A percentile compares a stretch with the other conserved stretches of the same genome.
Conservation (phyloP, 2,888 invertebrate species). For the Cantharis lateralis region DNA sequence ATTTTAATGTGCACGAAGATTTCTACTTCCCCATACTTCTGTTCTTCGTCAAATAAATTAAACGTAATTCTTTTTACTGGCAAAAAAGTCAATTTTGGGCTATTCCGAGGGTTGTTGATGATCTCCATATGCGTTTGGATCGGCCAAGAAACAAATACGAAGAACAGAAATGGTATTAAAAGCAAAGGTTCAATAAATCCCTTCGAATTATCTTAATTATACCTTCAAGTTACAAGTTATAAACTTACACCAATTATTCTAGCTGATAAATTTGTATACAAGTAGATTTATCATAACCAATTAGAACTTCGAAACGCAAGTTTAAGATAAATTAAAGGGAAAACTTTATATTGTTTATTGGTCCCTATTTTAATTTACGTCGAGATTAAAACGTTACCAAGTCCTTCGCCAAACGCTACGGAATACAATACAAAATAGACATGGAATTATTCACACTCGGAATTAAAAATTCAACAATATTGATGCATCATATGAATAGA, state of each 20-base stretch:
- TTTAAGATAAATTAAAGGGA: not conserved
- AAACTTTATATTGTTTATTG: not conserved
- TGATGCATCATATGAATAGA: conserved; percentile 38
- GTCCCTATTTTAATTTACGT: not conserved
- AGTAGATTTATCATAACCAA: not conserved
- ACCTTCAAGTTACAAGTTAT: not conserved
- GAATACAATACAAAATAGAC: not conserved
- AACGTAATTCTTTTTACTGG: too few relatives aligned
- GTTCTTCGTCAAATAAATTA: too few relatives aligned
- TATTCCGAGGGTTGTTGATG: not conserved
- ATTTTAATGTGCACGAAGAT: not conserved
- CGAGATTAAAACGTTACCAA: not conserved
- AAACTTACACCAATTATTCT: not conserved
- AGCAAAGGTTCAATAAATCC: not conserved
- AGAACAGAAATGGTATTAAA: not conserved
- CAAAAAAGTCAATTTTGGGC: too few relatives aligned
- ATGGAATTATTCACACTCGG: not conserved
- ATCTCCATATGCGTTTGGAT: not conserved
- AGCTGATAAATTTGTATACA: not conserved
- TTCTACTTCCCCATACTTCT: not conserved
- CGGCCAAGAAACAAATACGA: not conserved
- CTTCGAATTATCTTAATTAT: not conserved
- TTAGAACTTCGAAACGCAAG: not conserved
- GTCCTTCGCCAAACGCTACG: not conserved
- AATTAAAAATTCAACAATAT: conserved; percentile 36